A percentile compares a stretch with the other conserved stretches of the same genome.
phyloP scores from a whole-genome alignment of 2,113 vertebrate genomes.

The Pseudorhombus dupliciocellatus region DNA sequence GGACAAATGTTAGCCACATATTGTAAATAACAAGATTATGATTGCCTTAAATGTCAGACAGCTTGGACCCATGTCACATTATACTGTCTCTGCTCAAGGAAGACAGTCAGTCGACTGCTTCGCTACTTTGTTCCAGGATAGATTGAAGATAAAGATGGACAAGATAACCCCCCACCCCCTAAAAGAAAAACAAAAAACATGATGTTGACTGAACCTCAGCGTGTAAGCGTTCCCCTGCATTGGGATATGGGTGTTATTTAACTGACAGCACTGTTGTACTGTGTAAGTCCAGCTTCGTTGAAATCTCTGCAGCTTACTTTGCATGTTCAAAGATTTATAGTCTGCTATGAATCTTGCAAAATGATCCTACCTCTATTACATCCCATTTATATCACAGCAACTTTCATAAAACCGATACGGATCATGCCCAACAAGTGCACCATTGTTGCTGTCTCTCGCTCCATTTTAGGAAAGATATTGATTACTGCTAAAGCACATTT shows the following conservation, averaged over 20 bases:
- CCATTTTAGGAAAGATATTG: slow-evolving; percentile 42
- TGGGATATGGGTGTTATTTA: no score
- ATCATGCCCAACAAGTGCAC: neutral
- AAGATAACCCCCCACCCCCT: neutral
- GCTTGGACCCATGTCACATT: neutral
- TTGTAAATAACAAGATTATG: neutral
- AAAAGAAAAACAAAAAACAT: neutral
- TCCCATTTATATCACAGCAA: neutral
- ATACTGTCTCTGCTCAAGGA: neutral
- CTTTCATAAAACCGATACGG: slow-evolving; percentile 1
- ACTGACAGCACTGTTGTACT: no score
- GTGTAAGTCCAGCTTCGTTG: no score
- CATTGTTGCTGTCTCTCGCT: slow-evolving; percentile 1
- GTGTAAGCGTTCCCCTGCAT: no score
- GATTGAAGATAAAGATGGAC: neutral
- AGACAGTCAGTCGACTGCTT: no score
- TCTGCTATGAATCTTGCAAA: neutral
- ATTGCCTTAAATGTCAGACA: slow-evolving; percentile 21
- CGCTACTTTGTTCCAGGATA: neutral
- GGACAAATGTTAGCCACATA: slow-evolving; percentile 21
- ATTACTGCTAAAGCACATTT: slow-evolving; percentile 33
- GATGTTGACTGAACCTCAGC: no score
- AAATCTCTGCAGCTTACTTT: no score
- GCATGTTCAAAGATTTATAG: neutral
- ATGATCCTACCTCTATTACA: neutral